Conservation (phyloP, 2,888 invertebrate species). For the Polia nebulosa region DNA sequence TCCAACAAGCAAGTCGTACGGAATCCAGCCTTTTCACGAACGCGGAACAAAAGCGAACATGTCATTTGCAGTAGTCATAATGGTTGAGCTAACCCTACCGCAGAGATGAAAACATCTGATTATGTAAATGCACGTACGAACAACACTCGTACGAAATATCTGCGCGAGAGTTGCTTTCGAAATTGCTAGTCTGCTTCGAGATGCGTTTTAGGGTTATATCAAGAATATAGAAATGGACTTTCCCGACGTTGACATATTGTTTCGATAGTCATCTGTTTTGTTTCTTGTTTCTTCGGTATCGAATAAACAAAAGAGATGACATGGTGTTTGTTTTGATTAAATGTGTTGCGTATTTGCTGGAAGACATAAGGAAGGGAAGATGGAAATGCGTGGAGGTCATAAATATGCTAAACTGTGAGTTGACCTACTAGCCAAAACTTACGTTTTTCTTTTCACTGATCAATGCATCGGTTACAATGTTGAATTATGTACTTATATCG, state of each 20-base stretch:
- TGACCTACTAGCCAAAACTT: constrained; percentile 37
- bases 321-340: constrained; percentile 35
- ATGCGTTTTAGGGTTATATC: constrained; percentile 35
- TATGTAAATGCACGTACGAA: constrained; percentile 64
- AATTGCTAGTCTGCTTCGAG: constrained; percentile 62
- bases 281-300: constrained; percentile 20
- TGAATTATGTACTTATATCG: not conserved
- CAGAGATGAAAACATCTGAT: constrained; percentile 64
- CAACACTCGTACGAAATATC: constrained; percentile 46
- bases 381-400: constrained; percentile 8
- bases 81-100: constrained; percentile 57
- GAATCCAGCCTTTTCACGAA: constrained; percentile 41
- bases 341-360: constrained; percentile 17
- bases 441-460: not conserved
- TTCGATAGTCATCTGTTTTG: constrained; percentile 13
- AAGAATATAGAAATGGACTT: constrained; percentile 35
- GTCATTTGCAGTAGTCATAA: constrained; percentile 60
- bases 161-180: constrained; percentile 66
- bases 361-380: constrained; percentile 10
- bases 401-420: constrained; percentile 34
- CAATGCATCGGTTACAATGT: not conserved
- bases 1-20: constrained; percentile 23
- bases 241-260: constrained; percentile 19
- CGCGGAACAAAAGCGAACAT: constrained; percentile 59
- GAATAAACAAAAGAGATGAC: constrained; percentile 21